Base-by-base conservation (phyloP, 2,888 invertebrate genomes). In the Drosophila koepferae region DNA sequence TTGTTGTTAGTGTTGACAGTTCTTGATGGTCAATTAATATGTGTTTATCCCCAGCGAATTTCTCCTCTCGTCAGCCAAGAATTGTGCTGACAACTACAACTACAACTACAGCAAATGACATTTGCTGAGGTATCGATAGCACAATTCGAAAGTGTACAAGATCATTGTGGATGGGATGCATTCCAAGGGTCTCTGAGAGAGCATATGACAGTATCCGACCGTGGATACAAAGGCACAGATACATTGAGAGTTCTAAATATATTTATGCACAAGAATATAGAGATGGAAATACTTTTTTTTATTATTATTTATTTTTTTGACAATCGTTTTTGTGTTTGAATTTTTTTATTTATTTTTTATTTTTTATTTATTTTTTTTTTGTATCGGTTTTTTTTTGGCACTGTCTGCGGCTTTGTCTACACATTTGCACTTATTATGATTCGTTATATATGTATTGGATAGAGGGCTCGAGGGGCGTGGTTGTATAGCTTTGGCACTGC, bases 11-110 rank as follows among this genome's bases (percentile, higher is more conserved):
- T 77, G 78, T 65, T 82, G 82, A 81, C 79, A 81, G 79, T 46
- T 82, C 67, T 74, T 80, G 80, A 80, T 80, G 81, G 81, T 82
- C 83, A 76, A 77, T 81, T 76, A 80, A 82, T 82, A 80, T 74
- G 81, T 80, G 79, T 78, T 78, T 75, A 80, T 69, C 63, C 54
- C 56, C 69, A 79, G 63, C 38, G 68, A 65, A 79, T 65, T 55
- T 66, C 56, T 69, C 63, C 63, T 49, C 59, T 71, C 65, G 41
- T 53, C 59, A 65, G 64, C 59, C 46, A 43, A 28, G 23, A 54
- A 63, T 60, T 64, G 54, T 46, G 64, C 41, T 60, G 65, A 76
- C 66, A 73, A 66, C 48, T 16, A 66, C 49, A 49, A 28, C 44
- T 63, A 76, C 66, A 73, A 66, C 48, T 16, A 66, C 49, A 49